Conservation (phyloP, 2,113 vertebrate genomes). For the Indri indri region DNA sequence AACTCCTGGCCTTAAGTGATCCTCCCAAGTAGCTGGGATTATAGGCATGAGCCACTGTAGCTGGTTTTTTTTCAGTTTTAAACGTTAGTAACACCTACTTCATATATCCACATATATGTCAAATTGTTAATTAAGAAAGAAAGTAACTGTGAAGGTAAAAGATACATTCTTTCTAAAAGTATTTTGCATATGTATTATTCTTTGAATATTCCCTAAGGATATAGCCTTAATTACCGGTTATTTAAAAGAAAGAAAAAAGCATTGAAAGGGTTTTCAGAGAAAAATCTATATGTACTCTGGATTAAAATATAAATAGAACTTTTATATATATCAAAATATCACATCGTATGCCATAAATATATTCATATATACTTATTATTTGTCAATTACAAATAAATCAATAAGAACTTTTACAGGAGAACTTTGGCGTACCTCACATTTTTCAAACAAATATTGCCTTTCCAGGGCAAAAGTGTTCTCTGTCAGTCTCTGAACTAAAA, state of each 20-base stretch:
- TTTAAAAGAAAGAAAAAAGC: constrained; percentile 20
- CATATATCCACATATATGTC: not conserved
- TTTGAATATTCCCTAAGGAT: not conserved
- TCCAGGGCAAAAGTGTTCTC: not conserved
- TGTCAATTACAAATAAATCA: not conserved
- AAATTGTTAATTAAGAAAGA: not conserved
- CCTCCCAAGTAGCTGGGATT: too few species aligned
- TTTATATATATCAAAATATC: not conserved
- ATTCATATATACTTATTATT: not conserved
- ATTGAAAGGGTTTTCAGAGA: not conserved
- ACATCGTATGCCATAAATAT: not conserved
- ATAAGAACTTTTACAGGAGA: not conserved
- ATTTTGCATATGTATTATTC: not conserved
- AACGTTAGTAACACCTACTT: not conserved
- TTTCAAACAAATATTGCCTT: constrained; percentile 10
- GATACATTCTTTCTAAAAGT: not conserved
- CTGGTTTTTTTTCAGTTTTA: not conserved
- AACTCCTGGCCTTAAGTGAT: too few species aligned
- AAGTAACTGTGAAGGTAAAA: not conserved
- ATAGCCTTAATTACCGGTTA: not conserved
- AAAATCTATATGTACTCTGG: not conserved
- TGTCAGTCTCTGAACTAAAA: not conserved
- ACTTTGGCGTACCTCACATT: not conserved
- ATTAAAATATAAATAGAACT: constrained; percentile 12
- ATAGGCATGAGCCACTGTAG: too few species aligned